Conservation (phyloP, 53 echinoderm and acorn worm genomes). For the Henricia sp. region DNA sequence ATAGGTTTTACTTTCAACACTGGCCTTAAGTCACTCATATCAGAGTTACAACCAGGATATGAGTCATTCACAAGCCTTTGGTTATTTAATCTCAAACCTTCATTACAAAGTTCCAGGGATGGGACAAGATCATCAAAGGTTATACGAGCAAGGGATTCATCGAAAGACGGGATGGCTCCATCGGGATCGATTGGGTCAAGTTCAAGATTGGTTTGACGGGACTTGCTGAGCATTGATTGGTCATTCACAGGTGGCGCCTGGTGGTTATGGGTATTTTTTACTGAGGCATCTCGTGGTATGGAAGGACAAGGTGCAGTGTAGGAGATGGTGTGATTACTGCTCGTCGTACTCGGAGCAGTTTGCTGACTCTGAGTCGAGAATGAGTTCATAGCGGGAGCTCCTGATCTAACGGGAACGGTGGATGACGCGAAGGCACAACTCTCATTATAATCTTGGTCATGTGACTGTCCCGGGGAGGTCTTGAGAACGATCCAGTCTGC, state of each 20-base stretch:
- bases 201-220: not conserved
- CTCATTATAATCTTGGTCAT: conserved; percentile 11
- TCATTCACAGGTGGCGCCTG: not conserved
- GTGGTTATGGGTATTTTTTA: not conserved
- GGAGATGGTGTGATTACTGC: not conserved
- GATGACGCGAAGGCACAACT: conserved; percentile 44
- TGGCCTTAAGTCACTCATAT: not conserved
- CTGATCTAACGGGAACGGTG: conserved; percentile 14
- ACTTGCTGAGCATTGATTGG: not conserved
- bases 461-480: conserved; percentile 12
- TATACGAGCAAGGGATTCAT: conserved; percentile 52
- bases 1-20: conserved; percentile 19
- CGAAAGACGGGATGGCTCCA: conserved; percentile 48
- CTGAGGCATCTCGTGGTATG: conserved; percentile 25
- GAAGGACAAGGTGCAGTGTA: too few species aligned
- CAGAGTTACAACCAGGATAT: not conserved
- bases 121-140: conserved; percentile 44
- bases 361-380: too few species aligned
- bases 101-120: not conserved
- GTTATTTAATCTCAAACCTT: not conserved
- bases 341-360: not conserved
- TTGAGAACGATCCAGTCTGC: conserved; percentile 32
- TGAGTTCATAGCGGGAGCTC: conserved; percentile 57
- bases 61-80: not conserved
- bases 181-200: not conserved